These are phyloP conservation scores for Pollimyrus isidori DNA, from an alignment of 2,113 vertebrate genomes.

Conservation along the genomic window DNA sequence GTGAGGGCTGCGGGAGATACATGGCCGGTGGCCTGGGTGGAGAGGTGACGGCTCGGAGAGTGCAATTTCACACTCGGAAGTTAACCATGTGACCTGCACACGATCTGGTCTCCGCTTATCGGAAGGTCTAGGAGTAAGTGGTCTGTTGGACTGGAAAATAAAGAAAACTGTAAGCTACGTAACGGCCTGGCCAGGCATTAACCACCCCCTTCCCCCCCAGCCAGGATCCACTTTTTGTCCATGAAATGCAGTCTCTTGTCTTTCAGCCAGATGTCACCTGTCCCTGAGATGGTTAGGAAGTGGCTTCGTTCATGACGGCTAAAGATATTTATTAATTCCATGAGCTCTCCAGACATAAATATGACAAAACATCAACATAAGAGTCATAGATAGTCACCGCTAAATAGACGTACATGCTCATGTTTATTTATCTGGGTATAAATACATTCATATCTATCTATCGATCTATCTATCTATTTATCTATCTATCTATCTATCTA, in stretches of 20 bases:
- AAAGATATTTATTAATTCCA: not conserved
- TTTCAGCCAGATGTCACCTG: not conserved
- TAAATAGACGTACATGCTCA: not conserved
- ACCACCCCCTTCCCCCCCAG: not conserved
- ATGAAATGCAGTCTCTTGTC: not conserved
- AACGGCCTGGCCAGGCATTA: not conserved
- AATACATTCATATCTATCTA: not conserved
- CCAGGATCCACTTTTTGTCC: not conserved
- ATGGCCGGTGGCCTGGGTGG: not conserved
- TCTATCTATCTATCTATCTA: too few species aligned
- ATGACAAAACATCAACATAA: not conserved
- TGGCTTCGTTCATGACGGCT: not conserved
- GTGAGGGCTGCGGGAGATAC: too few species aligned
- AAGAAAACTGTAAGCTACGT: not conserved
- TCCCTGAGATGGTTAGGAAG: not conserved
- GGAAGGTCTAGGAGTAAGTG: not conserved
- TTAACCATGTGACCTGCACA: not conserved
- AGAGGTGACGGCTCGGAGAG: not conserved
- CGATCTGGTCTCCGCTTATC: not conserved
- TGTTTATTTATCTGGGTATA: not conserved
- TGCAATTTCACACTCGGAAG: not conserved
- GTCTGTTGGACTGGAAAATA: slow-evolving; percentile 10
- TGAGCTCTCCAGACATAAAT: not conserved
- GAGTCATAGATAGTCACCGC: not conserved
- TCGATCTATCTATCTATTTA: not conserved